Conservation (phyloP, 1,140 invertebrate genomes). For the Atta texana region DNA sequence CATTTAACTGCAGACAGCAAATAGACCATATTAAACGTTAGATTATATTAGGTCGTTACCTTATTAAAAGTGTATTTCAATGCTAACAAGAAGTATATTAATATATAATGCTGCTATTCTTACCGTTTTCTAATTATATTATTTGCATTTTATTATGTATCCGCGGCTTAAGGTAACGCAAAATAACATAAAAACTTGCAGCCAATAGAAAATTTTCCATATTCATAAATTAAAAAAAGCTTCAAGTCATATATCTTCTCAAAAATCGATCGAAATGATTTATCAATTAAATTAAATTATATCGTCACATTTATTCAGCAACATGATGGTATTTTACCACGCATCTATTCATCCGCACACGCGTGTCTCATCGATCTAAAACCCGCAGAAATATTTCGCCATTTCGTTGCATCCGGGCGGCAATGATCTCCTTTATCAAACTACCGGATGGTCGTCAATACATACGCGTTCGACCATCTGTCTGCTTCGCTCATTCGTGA, state of each 20-base stretch:
- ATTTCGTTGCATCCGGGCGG: slow-evolving; percentile 12
- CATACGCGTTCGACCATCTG: slow-evolving; percentile 37
- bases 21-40: too few relatives aligned
- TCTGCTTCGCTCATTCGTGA: slow-evolving; percentile 4
- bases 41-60: too few relatives aligned
- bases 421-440: slow-evolving; percentile 21
- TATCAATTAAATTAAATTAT: not conserved
- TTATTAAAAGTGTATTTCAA: too few relatives aligned
- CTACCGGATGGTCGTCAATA: slow-evolving; percentile 42
- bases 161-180: not conserved
- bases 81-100: too few relatives aligned
- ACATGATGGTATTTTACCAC: not conserved
- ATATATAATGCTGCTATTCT: not conserved
- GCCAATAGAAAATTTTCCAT: not conserved
- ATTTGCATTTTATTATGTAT: not conserved
- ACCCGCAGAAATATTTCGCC: slow-evolving; percentile 3
- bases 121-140: slow-evolving; percentile 16
- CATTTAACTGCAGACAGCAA: too few relatives aligned
- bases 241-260: not conserved
- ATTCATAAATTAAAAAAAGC: not conserved
- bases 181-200: not conserved
- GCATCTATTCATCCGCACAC: not conserved
- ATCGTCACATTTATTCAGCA: not conserved
- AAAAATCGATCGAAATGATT: not conserved
- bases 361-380: not conserved